Base-by-base conservation (phyloP, 2,113 vertebrate species). In the Calyptommatus sinebrachiatus region DNA sequence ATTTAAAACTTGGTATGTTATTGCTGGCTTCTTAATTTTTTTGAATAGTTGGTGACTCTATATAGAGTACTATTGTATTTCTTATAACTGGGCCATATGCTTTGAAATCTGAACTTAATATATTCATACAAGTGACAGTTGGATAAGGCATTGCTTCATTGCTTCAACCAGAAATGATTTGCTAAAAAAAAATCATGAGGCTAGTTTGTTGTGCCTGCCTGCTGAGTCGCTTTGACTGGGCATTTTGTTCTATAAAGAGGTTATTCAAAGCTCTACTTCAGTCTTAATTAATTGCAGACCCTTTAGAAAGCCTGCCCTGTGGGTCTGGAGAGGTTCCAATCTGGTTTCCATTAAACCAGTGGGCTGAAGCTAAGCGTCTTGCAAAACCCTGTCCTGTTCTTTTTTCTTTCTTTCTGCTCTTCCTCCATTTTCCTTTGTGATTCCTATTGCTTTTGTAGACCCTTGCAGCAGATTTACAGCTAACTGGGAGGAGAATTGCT, bases 81-180 rank as follows among this genome's bases (percentile, higher is more conserved):
- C 88, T 65, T 81, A 73, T 61, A 84, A 83, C 71, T 2, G 65
- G 87, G 82, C 77, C 87, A 73, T 7, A 1, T 22, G 26, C 90
- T 92, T 90, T 91, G 91, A 91, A 92, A 92, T 84, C 79, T n/a
- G 91, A 91, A 87, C 90, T 89, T 75, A 83, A 76, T 81, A 88
- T 57, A 78, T 89, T 89, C 91, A 76, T 83, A 35, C 29, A 68
- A 79, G 83, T 14, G 78, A 5, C 75, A 41, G 35, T 80, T 14
- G 85, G 89, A 94, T 93, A 94, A 93, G 91, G 91, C 35, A 35
- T 91, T 91, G 90, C 92, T 93, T 95, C 92, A 94, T 93, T 78
- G 86, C 86, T 87, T 53, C 0, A 26, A 24, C 71, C 73, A 67
- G 89, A 88, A 86, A 85, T 65, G 80, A 87, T 73, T 92, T 93